Evolutionary conservation across 2,888 invertebrate genomes (phyloP), one percentile per base, ranked within the genome.

Genomic region (Conchocele bisecta): DNA sequence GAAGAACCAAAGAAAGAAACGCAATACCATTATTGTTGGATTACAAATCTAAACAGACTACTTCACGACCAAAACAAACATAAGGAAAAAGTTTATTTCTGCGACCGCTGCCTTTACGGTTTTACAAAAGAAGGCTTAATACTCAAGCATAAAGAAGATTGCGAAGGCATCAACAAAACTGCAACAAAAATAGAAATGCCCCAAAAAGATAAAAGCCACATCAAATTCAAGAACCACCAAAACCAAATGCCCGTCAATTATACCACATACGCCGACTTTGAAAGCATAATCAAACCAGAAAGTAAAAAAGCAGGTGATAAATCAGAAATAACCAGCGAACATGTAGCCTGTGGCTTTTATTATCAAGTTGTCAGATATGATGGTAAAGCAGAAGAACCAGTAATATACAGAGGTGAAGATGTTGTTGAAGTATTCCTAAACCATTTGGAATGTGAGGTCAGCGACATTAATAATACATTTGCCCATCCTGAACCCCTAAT

Each of bases 311-410:
- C 33, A 42, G 58, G 58, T 13, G 29, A 42, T 11, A 35, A 35
- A 53, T 42, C 44, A 42, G 53, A 53, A 41, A 63, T 61, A 51
- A 50, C 37, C 29, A 51, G 61, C n/a, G 51, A 57, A 44, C 59
- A 56, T 53, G 53, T 61, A 13, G 51, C 66, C 6, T 69, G 70
- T 59, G 63, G 63, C 11, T 64, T 51, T 64, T 51, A 39, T 4
- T 70, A 70, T 39, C 64, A 65, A 42, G 65, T 65, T 15, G 56
- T 65, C 3, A 60, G 70, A 29, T 51, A 29, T 2, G 29, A 60
- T 29, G 31, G 35, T 28, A 41, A 56, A 35, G 50, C 48, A 39
- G 29, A 54, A 6, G 66, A 71, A 56, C 60, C 59, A 11, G 53
- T 50, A 13, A 54, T 65, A 33, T 66, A 66, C 35, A 31, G 69